These are phyloP conservation scores for Linurgus olivaceus DNA, from an alignment of 2,797 vertebrate species.

Conservation along the genomic window DNA sequence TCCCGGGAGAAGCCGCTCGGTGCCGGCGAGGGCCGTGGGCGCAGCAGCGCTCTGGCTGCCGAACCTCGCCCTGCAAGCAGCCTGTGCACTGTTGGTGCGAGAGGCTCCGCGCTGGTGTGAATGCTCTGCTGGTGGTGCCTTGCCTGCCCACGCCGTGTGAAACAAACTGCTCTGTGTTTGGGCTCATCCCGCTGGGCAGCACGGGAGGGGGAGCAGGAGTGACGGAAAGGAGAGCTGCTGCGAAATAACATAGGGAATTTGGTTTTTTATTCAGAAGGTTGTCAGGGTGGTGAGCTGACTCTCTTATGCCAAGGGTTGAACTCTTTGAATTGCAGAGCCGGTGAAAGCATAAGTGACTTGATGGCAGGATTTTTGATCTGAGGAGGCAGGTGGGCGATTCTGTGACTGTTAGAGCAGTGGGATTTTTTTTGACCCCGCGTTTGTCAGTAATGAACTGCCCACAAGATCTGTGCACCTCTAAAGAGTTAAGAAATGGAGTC, in stretches of 20 bases:
- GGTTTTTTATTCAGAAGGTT: neutral
- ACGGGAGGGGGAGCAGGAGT: neutral
- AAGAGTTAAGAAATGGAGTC: neutral
- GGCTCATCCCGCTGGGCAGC: neutral
- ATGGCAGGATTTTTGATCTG: neutral
- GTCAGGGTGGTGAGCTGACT: neutral
- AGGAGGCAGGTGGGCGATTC: neutral
- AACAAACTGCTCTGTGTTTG: neutral
- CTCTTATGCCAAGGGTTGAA: neutral
- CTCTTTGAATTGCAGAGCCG: neutral
- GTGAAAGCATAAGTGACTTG: neutral
- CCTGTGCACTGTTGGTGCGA: rapidly evolving
- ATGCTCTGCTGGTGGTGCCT: neutral
- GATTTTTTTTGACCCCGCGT: neutral
- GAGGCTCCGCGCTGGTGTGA: neutral
- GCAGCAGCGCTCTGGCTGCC: neutral
- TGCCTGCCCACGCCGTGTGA: neutral
- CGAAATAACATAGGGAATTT: rapidly evolving
- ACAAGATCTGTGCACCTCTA: neutral
- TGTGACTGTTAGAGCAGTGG: neutral
- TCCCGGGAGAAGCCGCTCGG: neutral
- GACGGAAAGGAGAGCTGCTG: neutral
- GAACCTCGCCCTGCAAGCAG: neutral
- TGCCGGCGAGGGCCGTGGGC: neutral
- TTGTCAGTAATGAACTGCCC: neutral